These are phyloP conservation scores for Chloebia gouldiae DNA, from an alignment of 2,113 vertebrate species.

Conservation along the genomic window DNA sequence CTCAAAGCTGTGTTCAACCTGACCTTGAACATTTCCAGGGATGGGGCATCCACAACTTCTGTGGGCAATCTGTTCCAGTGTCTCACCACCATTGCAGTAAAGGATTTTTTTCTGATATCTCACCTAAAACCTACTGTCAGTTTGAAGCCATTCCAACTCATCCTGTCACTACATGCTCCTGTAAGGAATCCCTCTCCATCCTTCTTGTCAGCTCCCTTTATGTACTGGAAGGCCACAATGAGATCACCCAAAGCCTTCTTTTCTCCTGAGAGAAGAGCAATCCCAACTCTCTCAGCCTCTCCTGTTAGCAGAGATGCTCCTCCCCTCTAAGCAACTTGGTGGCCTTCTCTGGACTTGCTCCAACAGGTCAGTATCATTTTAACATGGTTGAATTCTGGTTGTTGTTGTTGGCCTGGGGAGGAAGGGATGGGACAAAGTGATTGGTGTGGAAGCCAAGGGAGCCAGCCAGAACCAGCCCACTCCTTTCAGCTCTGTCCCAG, in stretches of 20 bases:
- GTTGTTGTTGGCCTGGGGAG: not conserved
- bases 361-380: not conserved
- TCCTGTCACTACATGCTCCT: not conserved
- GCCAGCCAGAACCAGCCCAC: not conserved
- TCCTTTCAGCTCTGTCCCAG: not conserved
- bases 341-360: not conserved
- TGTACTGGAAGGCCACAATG: not conserved
- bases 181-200: not conserved
- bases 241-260: not conserved
- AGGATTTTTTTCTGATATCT: not conserved
- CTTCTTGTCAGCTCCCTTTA: not conserved
- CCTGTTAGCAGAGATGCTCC: not conserved
- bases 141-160: not conserved
- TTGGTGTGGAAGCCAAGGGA: not conserved
- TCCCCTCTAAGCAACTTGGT: not conserved
- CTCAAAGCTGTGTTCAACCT: no score
- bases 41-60: no score
- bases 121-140: not conserved
- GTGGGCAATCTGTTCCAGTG: not conserved
- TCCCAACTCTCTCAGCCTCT: not conserved
- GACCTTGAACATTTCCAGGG: no score
- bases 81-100: not conserved
- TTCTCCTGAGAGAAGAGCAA: not conserved
- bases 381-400: not conserved
- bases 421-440: not conserved